Percentiles rank a stretch among this genome's conserved stretches.
Conservation (phyloP, 2,888 invertebrate genomes). For the Lysandra coridon region DNA sequence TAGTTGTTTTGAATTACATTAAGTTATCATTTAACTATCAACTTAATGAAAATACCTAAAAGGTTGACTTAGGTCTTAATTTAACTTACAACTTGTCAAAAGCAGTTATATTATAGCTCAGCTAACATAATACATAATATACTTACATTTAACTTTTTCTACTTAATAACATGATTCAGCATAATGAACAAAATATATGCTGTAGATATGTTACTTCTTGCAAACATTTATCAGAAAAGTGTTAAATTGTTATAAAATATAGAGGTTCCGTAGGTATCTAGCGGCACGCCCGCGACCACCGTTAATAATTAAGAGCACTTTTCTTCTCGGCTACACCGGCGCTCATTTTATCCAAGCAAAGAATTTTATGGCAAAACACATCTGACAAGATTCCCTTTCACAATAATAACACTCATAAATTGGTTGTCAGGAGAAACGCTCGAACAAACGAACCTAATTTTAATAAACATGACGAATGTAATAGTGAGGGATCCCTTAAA, state of each 20-base stretch:
- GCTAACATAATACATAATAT: too few relatives aligned
- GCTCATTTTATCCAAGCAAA: conserved; percentile 17
- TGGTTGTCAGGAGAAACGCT: not conserved
- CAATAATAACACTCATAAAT: conserved; percentile 21
- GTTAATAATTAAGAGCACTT: conserved; percentile 74
- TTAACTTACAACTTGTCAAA: too few relatives aligned
- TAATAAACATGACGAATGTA: not conserved
- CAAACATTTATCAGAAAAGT: not conserved
- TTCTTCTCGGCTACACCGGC: conserved; percentile 46
- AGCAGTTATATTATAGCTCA: too few relatives aligned
- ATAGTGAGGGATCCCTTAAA: too few relatives aligned
- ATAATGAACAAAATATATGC: not conserved
- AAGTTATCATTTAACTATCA: too few relatives aligned
- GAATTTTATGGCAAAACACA: conserved; percentile 26
- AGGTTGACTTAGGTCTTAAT: too few relatives aligned
- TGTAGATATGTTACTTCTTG: not conserved
- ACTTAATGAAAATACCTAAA: too few relatives aligned
- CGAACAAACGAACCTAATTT: not conserved
- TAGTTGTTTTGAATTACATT: too few relatives aligned
- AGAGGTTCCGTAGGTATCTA: conserved; percentile 26
- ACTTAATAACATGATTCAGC: not conserved
- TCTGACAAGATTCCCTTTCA: not conserved
- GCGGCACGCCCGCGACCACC: conserved; percentile 48
- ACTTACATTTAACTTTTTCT: too few relatives aligned
- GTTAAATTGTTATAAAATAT: not conserved